Evolutionary conservation across 2,888 invertebrate species (phyloP).

Genomic region (Metacarcinus magister): DNA sequence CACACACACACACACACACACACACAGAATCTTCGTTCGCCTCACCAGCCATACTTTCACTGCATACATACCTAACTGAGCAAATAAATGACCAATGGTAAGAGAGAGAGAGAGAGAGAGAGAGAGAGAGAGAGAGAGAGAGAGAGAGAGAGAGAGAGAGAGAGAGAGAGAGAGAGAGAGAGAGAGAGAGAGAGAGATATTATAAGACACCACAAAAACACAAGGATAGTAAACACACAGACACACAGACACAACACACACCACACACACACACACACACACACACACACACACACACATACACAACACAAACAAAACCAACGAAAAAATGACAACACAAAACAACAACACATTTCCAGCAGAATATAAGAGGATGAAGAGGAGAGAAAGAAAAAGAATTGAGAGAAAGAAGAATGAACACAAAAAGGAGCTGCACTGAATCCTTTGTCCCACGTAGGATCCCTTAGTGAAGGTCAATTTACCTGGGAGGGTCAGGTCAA

Average conservation of each 20-base stretch:
- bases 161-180: background rate
- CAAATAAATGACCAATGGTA: background rate
- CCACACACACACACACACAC: background rate
- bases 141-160: background rate
- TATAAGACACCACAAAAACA: background rate
- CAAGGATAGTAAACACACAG: background rate
- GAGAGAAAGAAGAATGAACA: background rate
- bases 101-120: background rate
- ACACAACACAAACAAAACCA: background rate
- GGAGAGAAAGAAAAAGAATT: background rate
- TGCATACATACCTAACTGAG: constrained; percentile 1
- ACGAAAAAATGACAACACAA: background rate
- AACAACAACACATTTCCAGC: background rate
- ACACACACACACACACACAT: background rate
- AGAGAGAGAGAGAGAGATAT: background rate
- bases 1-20: background rate
- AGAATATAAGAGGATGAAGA: background rate
- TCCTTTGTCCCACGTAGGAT: constrained; percentile 13
- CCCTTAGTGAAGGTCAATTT: background rate
- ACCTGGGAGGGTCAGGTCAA: background rate
- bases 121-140: background rate
- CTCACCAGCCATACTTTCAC: background rate
- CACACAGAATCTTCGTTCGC: background rate
- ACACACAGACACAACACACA: background rate
- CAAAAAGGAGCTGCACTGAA: background rate